Evolutionary conservation across 2,797 vertebrate species (phyloP).

Genomic region (Tokudaia muenninki): DNA sequence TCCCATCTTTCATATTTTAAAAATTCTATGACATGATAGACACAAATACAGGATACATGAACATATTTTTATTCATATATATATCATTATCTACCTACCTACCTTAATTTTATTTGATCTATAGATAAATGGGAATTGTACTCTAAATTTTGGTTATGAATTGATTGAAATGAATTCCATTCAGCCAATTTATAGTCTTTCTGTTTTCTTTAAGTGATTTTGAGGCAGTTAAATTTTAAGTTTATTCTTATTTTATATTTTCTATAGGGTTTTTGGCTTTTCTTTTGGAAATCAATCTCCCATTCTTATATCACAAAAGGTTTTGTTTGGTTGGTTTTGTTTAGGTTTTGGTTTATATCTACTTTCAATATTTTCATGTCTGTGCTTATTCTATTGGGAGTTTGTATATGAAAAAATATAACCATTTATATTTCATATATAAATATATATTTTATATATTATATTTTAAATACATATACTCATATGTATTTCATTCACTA

Average conservation of each 20-base stretch:
- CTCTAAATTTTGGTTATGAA: not conserved
- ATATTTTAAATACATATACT: no score
- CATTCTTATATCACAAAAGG: not conserved
- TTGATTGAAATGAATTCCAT: not conserved
- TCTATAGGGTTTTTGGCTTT: not conserved
- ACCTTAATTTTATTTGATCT: not conserved
- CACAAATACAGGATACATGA: not conserved
- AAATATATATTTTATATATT: no score
- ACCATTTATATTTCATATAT: no score
- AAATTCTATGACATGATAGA: not conserved
- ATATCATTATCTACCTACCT: not conserved
- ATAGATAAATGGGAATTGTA: not conserved
- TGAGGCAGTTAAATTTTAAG: not conserved
- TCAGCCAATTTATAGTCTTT: not conserved
- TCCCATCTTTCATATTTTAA: not conserved
- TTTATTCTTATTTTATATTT: not conserved
- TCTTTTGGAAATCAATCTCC: not conserved
- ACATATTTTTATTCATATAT: not conserved
- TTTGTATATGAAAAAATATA: not conserved
- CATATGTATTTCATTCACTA: not conserved
- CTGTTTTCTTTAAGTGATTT: not conserved
- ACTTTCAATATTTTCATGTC: slow-evolving; percentile 16
- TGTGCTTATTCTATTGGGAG: not conserved
- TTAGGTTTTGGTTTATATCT: not conserved
- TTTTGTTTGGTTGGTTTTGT: not conserved